A percentile compares a stretch with the other conserved stretches of the same genome.
Conservation (phyloP, 2,113 vertebrate species). For the Halcyon senegalensis region DNA sequence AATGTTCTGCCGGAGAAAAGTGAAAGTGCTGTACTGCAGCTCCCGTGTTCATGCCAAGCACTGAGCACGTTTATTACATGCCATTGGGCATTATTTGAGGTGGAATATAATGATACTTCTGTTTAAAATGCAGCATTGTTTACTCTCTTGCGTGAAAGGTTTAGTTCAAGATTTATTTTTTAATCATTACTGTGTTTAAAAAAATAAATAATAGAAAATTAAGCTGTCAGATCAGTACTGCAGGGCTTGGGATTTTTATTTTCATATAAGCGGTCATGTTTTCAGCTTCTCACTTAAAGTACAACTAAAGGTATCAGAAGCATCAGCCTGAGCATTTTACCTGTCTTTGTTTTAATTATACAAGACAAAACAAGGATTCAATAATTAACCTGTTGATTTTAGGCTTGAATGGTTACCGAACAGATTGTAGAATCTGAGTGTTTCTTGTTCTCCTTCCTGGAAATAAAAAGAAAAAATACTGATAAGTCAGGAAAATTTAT, state of each 20-base stretch:
- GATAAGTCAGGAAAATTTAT: not conserved
- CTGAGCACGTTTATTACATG: not conserved
- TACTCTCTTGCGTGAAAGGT: not conserved
- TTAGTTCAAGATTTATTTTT: not conserved
- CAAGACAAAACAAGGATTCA: not conserved
- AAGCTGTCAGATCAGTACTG: not conserved
- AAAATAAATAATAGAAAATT: not conserved
- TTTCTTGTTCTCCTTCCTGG: not conserved
- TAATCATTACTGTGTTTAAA: not conserved
- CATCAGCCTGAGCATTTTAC: not conserved
- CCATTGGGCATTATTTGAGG: not conserved
- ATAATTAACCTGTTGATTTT: not conserved
- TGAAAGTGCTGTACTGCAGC: not conserved
- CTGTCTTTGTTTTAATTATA: not conserved
- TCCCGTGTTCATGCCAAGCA: not conserved
- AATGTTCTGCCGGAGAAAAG: not conserved
- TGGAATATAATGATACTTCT: not conserved
- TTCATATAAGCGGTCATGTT: accelerated
- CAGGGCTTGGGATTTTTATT: not conserved
- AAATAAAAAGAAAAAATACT: not conserved
- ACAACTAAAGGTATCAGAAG: not conserved
- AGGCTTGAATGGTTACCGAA: not conserved
- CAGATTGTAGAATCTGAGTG: not conserved
- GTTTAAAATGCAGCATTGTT: not conserved
- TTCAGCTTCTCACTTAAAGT: not conserved